Evolutionary conservation across 2,113 vertebrate genomes (phyloP), one percentile per base, ranked within the genome.

Genomic region (Sialia sialis): DNA sequence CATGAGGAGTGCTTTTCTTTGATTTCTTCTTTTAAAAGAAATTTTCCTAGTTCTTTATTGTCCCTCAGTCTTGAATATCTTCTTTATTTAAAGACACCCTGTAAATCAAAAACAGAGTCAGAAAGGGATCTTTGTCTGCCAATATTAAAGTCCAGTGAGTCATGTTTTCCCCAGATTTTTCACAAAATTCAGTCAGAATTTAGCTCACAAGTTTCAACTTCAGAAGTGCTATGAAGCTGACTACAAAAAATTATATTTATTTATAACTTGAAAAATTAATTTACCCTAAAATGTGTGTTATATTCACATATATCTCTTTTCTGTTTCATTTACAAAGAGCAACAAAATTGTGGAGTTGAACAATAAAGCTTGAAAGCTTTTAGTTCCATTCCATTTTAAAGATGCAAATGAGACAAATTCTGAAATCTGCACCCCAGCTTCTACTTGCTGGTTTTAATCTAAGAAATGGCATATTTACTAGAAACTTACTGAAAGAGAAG

Each of bases 361-460:
- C 87, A 95, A 93, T 91, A 93, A 93, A 95, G 70, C 89, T 69
- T 93, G 84, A 89, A 90, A 91, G 87, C 91, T 88, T 93, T 95
- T 82, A 11, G n/a, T 88, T 94, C 58, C 66, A 22, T 91, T 90
- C 67, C 19, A 27, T 95, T 95, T 87, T 87, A 58, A 89, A 93
- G 54, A 94, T 92, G 82, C 89, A 92, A 95, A 94, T 75, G 78
- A 95, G 84, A 87, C 66, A 87, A 91, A 68, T 91, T 89, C 87
- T 77, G 63, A 93, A 83, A 89, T 89, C 58, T 91, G 68, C 56
- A 92, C 27, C 60, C 64, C 67, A 38, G 46, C 43, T 93, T 82
- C 63, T 54, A 23, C 77, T 87, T 56, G 56, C 62, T 84, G 94
- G 91, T 91, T 83, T 84, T 76, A 73, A 90, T 94, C 64, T 75